Percentiles rank a stretch among this genome's conserved stretches.
Conservation (phyloP, 2,888 invertebrate species). For the Eilema griseolum region DNA sequence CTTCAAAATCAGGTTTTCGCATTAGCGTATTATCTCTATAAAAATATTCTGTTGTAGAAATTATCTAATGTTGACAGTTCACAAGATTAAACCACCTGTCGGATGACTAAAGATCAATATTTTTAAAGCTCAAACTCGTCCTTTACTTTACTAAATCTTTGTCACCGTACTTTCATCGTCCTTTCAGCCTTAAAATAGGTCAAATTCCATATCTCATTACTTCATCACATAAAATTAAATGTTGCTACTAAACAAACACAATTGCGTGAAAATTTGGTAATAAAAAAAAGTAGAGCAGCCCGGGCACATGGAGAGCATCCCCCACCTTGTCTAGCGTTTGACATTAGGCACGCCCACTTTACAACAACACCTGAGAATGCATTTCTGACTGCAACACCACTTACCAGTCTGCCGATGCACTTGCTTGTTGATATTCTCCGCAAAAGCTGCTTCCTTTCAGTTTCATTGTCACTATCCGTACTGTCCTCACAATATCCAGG, state of each 20-base stretch:
- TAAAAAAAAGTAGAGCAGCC: slow-evolving; percentile 59
- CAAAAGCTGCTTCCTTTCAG: slow-evolving; percentile 92
- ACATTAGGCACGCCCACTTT: slow-evolving; percentile 75
- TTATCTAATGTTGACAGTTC: not conserved
- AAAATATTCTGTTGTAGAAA: not conserved
- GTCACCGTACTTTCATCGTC: slow-evolving; percentile 56
- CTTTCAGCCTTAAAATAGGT: slow-evolving; percentile 63
- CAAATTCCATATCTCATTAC: slow-evolving; percentile 60
- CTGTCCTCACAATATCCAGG: slow-evolving; percentile 77
- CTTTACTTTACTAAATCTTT: slow-evolving; percentile 50
- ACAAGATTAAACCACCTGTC: slow-evolving; percentile 45
- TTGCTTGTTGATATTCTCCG: slow-evolving; percentile 94
- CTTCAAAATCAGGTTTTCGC: not conserved
- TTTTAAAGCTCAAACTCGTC: slow-evolving; percentile 46
- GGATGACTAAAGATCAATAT: slow-evolving; percentile 45
- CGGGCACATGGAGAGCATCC: slow-evolving; percentile 73
- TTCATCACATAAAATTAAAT: slow-evolving; percentile 61
- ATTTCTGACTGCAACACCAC: slow-evolving; percentile 65
- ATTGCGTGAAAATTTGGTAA: slow-evolving; percentile 53
- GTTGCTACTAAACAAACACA: slow-evolving; percentile 57
- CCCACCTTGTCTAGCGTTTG: slow-evolving; percentile 58
- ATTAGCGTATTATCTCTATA: not conserved
- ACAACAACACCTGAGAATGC: slow-evolving; percentile 34
- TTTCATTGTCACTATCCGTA: slow-evolving; percentile 94
- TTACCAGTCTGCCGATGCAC: slow-evolving; percentile 93